phyloP scores from a whole-genome alignment of 2,797 vertebrate species.

The Vespertilio murinus region DNA sequence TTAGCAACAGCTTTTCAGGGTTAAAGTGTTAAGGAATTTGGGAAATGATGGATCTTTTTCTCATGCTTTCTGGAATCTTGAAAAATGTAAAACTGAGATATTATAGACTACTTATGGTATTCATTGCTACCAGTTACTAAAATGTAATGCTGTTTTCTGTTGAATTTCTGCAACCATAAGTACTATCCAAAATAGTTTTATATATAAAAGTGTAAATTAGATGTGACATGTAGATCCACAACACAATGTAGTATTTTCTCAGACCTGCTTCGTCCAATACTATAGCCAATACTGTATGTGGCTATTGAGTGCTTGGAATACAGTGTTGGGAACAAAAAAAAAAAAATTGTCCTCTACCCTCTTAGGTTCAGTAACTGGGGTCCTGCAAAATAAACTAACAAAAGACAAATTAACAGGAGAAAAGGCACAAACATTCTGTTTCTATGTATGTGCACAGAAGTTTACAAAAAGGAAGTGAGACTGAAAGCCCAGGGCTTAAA shows the following conservation, averaged over 20 bases:
- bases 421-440: not conserved
- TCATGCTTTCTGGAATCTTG: not conserved
- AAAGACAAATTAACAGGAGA: not conserved
- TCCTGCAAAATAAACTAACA: not conserved
- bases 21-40: not conserved
- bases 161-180: slow-evolving; percentile 1
- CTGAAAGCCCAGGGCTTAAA: not conserved
- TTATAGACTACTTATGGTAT: not conserved
- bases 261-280: not conserved
- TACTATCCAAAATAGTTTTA: not conserved
- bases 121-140: slow-evolving; percentile 21
- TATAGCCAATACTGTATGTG: not conserved
- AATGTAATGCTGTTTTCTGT: slow-evolving; percentile 45
- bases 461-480: slow-evolving; percentile 16
- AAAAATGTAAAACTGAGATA: not conserved
- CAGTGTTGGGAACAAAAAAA: not conserved
- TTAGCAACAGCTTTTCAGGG: not conserved
- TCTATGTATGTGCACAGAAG: not conserved
- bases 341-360: not conserved
- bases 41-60: not conserved
- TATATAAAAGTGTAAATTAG: not conserved
- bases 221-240: not conserved
- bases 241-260: not conserved
- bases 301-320: not conserved
- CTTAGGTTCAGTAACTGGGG: not conserved